phyloP scores from a whole-genome alignment of 2,113 vertebrate species.

The Rallus limicola region DNA sequence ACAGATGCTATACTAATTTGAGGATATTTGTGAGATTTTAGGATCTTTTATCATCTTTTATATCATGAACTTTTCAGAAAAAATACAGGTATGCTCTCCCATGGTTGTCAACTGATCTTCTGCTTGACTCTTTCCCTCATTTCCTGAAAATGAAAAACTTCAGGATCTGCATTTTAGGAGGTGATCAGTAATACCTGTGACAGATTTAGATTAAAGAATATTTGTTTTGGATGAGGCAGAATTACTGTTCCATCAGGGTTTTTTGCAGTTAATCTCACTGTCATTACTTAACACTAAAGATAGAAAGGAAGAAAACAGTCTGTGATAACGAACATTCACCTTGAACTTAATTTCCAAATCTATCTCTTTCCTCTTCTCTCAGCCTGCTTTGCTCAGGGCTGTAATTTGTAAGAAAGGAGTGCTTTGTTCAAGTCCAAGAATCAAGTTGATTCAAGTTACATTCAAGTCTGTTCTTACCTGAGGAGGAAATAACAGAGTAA shows the following conservation, averaged over 20 bases:
- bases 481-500: neutral
- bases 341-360: conserved; percentile 21
- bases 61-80: neutral
- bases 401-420: conserved; percentile 40
- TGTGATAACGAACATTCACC: neutral
- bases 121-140: conserved; percentile 2
- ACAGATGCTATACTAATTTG: neutral
- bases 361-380: neutral
- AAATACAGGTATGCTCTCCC: neutral
- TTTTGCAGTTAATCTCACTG: neutral
- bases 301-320: conserved; percentile 9
- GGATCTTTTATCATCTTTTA: neutral
- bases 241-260: conserved; percentile 2
- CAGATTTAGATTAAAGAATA: neutral
- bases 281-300: conserved; percentile 34
- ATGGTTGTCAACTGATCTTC: neutral
- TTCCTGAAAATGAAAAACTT: conserved; percentile 17
- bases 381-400: conserved; percentile 39
- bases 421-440: conserved; percentile 43
- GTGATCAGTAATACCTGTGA: neutral
- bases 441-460: conserved; percentile 56
- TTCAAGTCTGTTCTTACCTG: conserved; percentile 47
- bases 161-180: neutral
- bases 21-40: neutral
- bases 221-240: conserved; percentile 29